Percentiles rank a stretch among this genome's conserved stretches.
Conservation (phyloP, 2,797 vertebrate species). For the Lithobates pipiens region DNA sequence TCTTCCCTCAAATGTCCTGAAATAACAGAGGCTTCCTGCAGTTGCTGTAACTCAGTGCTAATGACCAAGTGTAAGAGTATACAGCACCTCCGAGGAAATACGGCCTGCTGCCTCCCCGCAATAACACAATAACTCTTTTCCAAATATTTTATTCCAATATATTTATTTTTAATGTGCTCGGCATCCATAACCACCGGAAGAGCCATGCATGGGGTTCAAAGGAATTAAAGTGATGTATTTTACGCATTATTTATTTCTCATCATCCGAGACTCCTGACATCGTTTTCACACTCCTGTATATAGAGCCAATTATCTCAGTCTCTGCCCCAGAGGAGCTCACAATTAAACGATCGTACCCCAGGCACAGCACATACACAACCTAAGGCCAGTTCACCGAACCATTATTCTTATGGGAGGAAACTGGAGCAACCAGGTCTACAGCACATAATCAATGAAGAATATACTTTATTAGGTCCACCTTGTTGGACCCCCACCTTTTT, state of each 20-base stretch:
- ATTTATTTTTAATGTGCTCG: conserved; percentile 20
- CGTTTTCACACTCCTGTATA: no score
- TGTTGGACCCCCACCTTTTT: no score
- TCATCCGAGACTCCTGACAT: not conserved
- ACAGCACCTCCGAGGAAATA: conserved; percentile 43
- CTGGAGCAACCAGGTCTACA: no score
- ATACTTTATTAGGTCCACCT: no score
- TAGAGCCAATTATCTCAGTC: no score
- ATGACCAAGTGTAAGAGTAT: conserved; percentile 43
- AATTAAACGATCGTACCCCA: no score
- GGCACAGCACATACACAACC: no score
- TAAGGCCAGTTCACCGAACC: no score
- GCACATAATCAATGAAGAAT: no score
- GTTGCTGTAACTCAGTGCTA: conserved; percentile 53
- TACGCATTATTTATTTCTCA: not conserved
- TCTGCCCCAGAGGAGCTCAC: no score
- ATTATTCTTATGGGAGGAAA: no score
- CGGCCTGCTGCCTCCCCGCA: not conserved
- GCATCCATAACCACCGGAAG: conserved; percentile 15
- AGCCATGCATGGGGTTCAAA: conserved; percentile 11
- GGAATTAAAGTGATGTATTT: conserved; percentile 1
- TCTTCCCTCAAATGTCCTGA: conserved; percentile 17
- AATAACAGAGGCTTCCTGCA: conserved; percentile 11
- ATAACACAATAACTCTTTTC: conserved; percentile 32
- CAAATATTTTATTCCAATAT: conserved; percentile 46